Conservation (phyloP, 2,797 vertebrate genomes). For the Esox masquinongy region DNA sequence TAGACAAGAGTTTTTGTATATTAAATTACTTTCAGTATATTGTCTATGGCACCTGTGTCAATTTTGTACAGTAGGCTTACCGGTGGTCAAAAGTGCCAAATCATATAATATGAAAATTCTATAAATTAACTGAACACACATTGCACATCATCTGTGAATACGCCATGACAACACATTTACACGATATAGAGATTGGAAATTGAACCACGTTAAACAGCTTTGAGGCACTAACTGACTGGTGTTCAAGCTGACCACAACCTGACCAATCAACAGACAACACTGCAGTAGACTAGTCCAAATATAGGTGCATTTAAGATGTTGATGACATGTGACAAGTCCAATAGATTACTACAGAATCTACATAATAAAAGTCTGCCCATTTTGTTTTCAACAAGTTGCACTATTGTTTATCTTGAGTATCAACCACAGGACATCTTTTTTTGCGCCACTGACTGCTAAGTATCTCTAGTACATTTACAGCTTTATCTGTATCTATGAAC, state of each 20-base stretch:
- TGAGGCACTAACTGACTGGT: constrained; percentile 63
- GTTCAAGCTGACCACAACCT: constrained; percentile 36
- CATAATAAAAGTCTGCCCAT: constrained; percentile 38
- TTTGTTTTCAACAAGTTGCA: constrained; percentile 25
- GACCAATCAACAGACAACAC: constrained; percentile 45
- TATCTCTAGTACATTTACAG: constrained; percentile 42
- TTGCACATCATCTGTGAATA: constrained; percentile 15
- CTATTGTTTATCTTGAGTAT: constrained; percentile 45
- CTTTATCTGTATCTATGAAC: constrained; percentile 43
- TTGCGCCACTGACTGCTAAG: constrained; percentile 53
- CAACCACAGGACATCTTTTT: constrained; percentile 59
- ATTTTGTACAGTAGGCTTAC: not conserved
- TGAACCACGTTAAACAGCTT: constrained; percentile 32
- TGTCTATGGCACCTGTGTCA: not conserved
- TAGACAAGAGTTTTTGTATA: constrained; percentile 59
- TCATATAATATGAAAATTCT: constrained; percentile 32
- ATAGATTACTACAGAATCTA: constrained; percentile 41
- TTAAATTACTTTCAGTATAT: constrained; percentile 37
- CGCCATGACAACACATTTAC: constrained; percentile 50
- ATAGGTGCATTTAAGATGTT: constrained; percentile 26
- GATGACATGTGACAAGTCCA: constrained; percentile 32
- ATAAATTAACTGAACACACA: constrained; percentile 10
- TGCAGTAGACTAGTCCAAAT: constrained; percentile 45
- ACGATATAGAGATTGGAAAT: constrained; percentile 46
- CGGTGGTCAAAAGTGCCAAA: constrained; percentile 22